Base-by-base conservation (phyloP, 30 jellyfish, hydroid and myxozoan species). In the Phacellophora camtschatica region DNA sequence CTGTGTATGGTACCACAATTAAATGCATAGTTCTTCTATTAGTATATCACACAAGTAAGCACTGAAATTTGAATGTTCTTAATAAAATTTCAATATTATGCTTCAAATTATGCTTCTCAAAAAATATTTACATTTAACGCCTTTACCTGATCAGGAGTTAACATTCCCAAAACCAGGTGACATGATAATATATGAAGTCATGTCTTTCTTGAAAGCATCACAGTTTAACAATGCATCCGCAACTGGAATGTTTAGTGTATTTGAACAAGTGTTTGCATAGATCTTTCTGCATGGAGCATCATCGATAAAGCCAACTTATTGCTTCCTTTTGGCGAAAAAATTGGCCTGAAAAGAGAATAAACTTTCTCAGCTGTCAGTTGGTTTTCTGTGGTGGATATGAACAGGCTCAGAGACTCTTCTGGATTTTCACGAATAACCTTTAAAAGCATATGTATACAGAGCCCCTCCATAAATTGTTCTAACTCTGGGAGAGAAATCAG, bases 401-500 rank as follows among this genome's bases (percentile, higher is more conserved):
- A 63, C 12, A 63, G 57, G 34, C 37, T 63, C 20, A 15, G 28
- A 23, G 77, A 23, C 57, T 63, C 20, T 32, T 57, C 32, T 19
- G 37, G 72, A 57, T 57, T 27, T 4, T 57, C 27, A 13, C 72
- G 72, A 27, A 63, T 34, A 5, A 63, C 56, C 77, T 63, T 42
- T 29, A 63, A 63, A 46, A 63, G 77, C 33, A n/a, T 28, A 63
- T 63, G 33, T 63, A 46, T 11, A 42, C 16, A 28, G 53, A 63
- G 77, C 34, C 77, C 77, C 77, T 63, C 54, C 11, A 33, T 33
- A 46, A 63, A 63, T 24, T 28, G 77, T 16, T 63, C 57, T 33
- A 63, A 42, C 77, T 63, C 77, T 63, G 77, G 77, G 56, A 63
- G 77, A 33, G 57, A 63, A 63, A 63, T 28, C 34, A 63, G 34